phyloP scores from a whole-genome alignment of 2,113 vertebrate genomes.

The Calypte anna region DNA sequence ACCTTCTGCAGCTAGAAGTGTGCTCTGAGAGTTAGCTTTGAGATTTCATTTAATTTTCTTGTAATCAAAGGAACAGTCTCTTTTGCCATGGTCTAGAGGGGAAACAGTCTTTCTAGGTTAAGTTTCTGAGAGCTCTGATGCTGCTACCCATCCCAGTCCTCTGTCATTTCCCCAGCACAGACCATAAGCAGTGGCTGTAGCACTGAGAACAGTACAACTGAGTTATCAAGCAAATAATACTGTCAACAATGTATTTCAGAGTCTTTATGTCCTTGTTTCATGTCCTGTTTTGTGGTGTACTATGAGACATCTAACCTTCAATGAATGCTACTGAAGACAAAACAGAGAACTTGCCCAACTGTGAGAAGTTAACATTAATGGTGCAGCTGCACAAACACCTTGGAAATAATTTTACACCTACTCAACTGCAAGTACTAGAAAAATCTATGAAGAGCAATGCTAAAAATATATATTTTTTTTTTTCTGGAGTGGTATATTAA shows the following conservation, averaged over 20 bases:
- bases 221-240: conserved; percentile 30
- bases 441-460: not conserved
- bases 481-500: not conserved
- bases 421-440: not conserved
- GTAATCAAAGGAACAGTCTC: not conserved
- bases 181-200: conserved; percentile 42
- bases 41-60: conserved; percentile 44
- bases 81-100: not conserved
- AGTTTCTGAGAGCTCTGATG: not conserved
- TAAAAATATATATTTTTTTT: not conserved
- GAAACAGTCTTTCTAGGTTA: not conserved
- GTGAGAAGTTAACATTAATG: not conserved
- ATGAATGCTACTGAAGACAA: not conserved
- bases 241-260: not conserved
- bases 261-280: not conserved
- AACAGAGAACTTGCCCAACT: not conserved
- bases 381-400: not conserved
- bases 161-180: conserved; percentile 59
- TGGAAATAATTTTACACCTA: not conserved
- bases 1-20: not conserved
- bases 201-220: conserved; percentile 11
- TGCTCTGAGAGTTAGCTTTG: not conserved
- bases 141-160: conserved; percentile 79
- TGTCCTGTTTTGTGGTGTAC: not conserved
- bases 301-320: not conserved